Conservation (phyloP, 35 echinoderm and acorn worm species). For the Apostichopus californicus region DNA sequence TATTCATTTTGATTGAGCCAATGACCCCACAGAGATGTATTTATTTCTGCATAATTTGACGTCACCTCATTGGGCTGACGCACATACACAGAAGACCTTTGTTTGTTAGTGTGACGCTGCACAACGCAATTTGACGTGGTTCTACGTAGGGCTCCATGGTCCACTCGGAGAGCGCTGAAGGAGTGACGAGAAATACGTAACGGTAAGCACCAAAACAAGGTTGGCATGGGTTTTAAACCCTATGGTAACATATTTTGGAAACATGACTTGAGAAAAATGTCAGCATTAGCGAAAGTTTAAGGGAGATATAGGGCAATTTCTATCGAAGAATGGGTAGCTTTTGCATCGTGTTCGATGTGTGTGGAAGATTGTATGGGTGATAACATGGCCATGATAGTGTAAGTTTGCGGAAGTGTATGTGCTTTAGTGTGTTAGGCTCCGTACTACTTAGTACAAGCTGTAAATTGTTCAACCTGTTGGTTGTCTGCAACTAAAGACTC, state of each 20-base stretch:
- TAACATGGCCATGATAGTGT: conserved; percentile 32
- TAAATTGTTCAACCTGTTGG: no score
- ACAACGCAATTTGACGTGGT: conserved; percentile 62
- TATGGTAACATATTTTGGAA: conserved; percentile 14
- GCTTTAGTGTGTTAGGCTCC: conserved; percentile 48
- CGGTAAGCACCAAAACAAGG: conserved; percentile 60
- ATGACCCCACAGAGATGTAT: neutral
- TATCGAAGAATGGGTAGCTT: conserved; percentile 31
- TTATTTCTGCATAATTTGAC: conserved; percentile 46
- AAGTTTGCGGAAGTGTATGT: conserved; percentile 52
- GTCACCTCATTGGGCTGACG: neutral
- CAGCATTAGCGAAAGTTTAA: neutral
- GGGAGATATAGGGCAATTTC: conserved; percentile 17
- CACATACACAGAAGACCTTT: conserved; percentile 25
- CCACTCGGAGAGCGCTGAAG: conserved; percentile 57
- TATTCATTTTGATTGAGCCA: conserved; percentile 15
- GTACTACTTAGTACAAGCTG: neutral
- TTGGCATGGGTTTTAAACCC: conserved; percentile 54
- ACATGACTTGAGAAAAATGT: conserved; percentile 25
- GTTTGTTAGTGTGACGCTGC: conserved; percentile 58
- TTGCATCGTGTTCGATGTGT: conserved; percentile 37
- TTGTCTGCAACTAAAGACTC: no score
- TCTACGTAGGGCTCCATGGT: conserved; percentile 55
- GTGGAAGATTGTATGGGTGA: conserved; percentile 38
- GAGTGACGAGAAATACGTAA: conserved; percentile 60